Base-by-base conservation (phyloP, 2,113 vertebrate species). In the Paradoxurus hermaphroditus region DNA sequence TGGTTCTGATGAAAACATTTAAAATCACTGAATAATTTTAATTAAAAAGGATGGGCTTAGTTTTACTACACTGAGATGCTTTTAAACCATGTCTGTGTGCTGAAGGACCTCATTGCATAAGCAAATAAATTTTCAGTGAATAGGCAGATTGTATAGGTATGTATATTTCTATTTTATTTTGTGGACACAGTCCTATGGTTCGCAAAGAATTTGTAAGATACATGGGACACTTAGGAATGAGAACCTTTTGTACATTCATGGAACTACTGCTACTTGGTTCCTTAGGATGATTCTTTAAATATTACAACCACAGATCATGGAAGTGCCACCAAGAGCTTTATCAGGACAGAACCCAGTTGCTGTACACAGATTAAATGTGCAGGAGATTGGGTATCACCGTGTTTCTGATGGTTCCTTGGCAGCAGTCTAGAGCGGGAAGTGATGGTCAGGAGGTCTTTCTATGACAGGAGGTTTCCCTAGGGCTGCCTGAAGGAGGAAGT, bases 1-100 rank as follows among this genome's bases (percentile, higher is more conserved):
- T 62, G 18, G 90, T 95, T 95, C 44, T 84, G 12, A 62, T 82
- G 53, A 94, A 94, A 84, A 75, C 34, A 7, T 84, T 88, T 96
- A 14, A 95, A 97, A 84, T 95, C 46, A 86, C n/a, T 82, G 21
- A 59, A 18, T 65, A 63, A 77, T 93, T 94, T 94, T 83, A 51
- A 86, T 91, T 6, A 46, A 67, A 90, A 95, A 85, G n/a, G 84
- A 25, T 82, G 16, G 31, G 44, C 34, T 90, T 7, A 34, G 23
- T 79, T 93, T 92, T 86, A 86, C 46, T 73, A 29, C 9, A 75
- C 11, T n/a, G 41, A 59, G 27, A 67, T 79, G 49, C 36, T 83
- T 95, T 91, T 36, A 97, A 68, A 78, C 34, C 53, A 11, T 78
- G 36, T 53, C 3, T 94, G 4, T 67, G 25, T 90, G 19, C 39